A percentile compares a stretch with the other conserved stretches of the same genome.
Evolutionary conservation across 1,140 invertebrate genomes (phyloP).

Genomic region (Hormaphis cornu): DNA sequence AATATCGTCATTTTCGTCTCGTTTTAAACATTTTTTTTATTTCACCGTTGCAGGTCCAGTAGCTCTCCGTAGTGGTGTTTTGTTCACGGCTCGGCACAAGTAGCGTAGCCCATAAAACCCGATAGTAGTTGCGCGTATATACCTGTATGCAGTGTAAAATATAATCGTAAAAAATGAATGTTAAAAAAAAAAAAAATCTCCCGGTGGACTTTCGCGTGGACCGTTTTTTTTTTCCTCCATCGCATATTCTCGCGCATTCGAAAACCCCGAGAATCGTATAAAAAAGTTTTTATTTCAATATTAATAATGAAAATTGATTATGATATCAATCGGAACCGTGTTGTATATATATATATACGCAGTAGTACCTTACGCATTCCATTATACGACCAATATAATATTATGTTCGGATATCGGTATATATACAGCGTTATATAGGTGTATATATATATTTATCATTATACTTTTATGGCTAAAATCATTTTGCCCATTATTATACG

Average conservation of each 20-base stretch:
- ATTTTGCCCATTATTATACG: too few species aligned
- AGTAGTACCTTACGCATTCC: too few species aligned
- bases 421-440: not conserved
- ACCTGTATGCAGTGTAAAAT: too few species aligned
- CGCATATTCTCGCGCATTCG: not conserved
- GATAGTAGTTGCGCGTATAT: too few species aligned
- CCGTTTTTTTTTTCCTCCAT: not conserved
- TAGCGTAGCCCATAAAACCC: slow-evolving; percentile 13
- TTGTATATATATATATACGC: too few species aligned
- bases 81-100: slow-evolving; percentile 16
- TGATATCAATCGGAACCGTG: slow-evolving; percentile 23
- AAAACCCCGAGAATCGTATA: slow-evolving; percentile 12
- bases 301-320: slow-evolving; percentile 28
- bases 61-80: not conserved
- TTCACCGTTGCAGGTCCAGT: not conserved
- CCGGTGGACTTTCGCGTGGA: not conserved
- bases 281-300: slow-evolving; percentile 26
- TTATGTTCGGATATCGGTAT: not conserved
- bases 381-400: not conserved
- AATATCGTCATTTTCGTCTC: slow-evolving; percentile 25
- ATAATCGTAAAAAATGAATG: slow-evolving; percentile 13
- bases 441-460: not conserved
- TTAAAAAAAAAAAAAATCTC: slow-evolving; percentile 10
- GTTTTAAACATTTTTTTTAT: not conserved
- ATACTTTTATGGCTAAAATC: not conserved